A percentile compares a stretch with the other conserved stretches of the same genome.
These are phyloP conservation scores for Eleginops maclovinus DNA, from an alignment of 2,113 vertebrate genomes.

Conservation along the genomic window DNA sequence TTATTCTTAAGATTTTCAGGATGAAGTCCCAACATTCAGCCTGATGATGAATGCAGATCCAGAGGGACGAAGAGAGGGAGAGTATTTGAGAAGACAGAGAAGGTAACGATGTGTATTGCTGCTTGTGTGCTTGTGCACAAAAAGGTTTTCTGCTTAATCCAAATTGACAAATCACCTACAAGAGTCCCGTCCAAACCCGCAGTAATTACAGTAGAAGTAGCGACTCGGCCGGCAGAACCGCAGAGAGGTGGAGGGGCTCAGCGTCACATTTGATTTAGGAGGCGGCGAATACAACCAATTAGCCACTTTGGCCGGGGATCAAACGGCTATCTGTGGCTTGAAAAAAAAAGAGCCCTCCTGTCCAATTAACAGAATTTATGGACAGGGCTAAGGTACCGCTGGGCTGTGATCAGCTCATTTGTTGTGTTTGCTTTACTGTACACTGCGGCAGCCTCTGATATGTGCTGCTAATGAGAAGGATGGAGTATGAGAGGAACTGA, in stretches of 20 bases:
- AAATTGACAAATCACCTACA: slow-evolving; percentile 48
- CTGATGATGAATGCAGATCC: too few relatives aligned
- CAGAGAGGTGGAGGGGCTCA: slow-evolving; percentile 79
- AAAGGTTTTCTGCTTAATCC: slow-evolving; percentile 10
- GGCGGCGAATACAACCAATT: slow-evolving; percentile 62
- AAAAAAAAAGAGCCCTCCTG: slow-evolving; percentile 52
- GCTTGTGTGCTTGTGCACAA: too few relatives aligned
- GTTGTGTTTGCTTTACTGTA: slow-evolving; percentile 54
- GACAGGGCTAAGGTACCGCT: slow-evolving; percentile 6
- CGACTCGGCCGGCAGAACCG: slow-evolving; percentile 82
- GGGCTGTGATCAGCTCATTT: slow-evolving; percentile 54
- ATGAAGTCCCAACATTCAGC: neutral
- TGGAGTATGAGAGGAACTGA: neutral
- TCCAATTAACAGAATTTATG: slow-evolving; percentile 73
- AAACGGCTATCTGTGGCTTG: slow-evolving; percentile 57
- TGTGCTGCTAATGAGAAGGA: slow-evolving; percentile 29
- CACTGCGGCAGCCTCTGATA: slow-evolving; percentile 27
- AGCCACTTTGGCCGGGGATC: slow-evolving; percentile 66
- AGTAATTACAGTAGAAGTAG: slow-evolving; percentile 75
- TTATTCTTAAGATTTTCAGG: neutral
- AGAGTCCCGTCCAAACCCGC: neutral
- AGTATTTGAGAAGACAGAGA: neutral
- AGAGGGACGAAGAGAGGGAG: too few relatives aligned
- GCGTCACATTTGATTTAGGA: slow-evolving; percentile 80
- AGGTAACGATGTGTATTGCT: neutral